A percentile compares a stretch with the other conserved stretches of the same genome.
phyloP scores from a whole-genome alignment of 2,797 vertebrate species.

The Enteromius mattozi region DNA sequence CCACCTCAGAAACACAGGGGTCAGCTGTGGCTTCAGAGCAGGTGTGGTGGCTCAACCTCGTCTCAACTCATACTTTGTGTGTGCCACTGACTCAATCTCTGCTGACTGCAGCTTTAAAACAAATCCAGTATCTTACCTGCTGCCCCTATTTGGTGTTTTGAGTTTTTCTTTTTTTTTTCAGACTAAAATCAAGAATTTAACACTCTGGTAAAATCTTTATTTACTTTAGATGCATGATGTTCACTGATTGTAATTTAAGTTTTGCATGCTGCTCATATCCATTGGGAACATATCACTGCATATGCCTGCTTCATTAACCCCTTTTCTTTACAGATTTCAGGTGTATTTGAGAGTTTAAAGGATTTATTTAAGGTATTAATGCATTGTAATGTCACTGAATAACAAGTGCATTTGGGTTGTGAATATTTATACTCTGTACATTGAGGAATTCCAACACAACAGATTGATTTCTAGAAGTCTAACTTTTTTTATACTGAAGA shows the following conservation, averaged over 20 bases:
- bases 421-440: neutral
- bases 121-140: neutral
- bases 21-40: constrained; percentile 40
- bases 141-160: neutral
- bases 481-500: neutral
- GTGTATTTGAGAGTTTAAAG: constrained; percentile 64
- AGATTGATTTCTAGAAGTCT: neutral
- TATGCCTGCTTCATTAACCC: constrained; percentile 21
- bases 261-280: neutral
- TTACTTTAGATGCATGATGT: neutral
- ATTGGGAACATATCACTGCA: neutral
- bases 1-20: constrained; percentile 26
- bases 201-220: neutral
- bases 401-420: constrained; percentile 47
- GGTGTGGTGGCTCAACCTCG: constrained; percentile 22
- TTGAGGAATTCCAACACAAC: neutral
- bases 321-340: constrained; percentile 63
- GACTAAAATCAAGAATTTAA: constrained; percentile 4
- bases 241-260: neutral
- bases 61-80: neutral
- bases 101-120: neutral
- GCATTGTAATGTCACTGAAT: constrained; percentile 51
- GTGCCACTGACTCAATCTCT: neutral
- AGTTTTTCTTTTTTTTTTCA: constrained; percentile 13
- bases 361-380: constrained; percentile 65